phyloP scores from a whole-genome alignment of 2,797 vertebrate genomes.

The Alectoris magna region DNA sequence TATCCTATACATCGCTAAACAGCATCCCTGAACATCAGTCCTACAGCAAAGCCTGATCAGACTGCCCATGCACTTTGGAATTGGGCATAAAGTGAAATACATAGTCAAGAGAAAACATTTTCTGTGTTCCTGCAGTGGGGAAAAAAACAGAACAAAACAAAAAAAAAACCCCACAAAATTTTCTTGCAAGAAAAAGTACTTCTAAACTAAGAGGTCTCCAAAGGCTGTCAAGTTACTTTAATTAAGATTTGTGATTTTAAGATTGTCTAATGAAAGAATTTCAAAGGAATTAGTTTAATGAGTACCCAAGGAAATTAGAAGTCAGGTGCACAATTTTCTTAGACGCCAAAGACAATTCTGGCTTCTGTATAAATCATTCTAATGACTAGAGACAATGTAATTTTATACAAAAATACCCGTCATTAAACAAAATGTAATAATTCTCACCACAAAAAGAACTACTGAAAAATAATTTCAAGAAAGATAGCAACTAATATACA shows the following conservation, averaged over 20 bases:
- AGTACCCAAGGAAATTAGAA: constrained; percentile 40
- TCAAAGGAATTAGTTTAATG: constrained; percentile 32
- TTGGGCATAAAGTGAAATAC: background rate
- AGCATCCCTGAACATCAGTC: background rate
- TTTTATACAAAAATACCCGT: background rate
- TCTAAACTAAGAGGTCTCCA: background rate
- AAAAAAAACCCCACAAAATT: background rate
- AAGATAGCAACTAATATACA: background rate
- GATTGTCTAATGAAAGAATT: constrained; percentile 31
- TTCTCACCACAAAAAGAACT: background rate
- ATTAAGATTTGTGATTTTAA: constrained; percentile 50
- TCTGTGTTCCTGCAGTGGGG: background rate
- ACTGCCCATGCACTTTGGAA: background rate
- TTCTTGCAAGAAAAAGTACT: background rate
- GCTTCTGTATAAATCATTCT: background rate
- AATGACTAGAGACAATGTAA: background rate
- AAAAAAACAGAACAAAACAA: background rate
- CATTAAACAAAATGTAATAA: background rate
- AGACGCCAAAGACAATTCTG: background rate
- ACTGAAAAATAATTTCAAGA: background rate
- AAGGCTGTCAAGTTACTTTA: constrained; percentile 26
- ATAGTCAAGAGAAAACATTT: background rate
- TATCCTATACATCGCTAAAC: background rate
- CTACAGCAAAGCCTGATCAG: background rate
- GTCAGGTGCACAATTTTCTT: background rate